Conservation (phyloP, 2,797 vertebrate species). For the Alauda arvensis region DNA sequence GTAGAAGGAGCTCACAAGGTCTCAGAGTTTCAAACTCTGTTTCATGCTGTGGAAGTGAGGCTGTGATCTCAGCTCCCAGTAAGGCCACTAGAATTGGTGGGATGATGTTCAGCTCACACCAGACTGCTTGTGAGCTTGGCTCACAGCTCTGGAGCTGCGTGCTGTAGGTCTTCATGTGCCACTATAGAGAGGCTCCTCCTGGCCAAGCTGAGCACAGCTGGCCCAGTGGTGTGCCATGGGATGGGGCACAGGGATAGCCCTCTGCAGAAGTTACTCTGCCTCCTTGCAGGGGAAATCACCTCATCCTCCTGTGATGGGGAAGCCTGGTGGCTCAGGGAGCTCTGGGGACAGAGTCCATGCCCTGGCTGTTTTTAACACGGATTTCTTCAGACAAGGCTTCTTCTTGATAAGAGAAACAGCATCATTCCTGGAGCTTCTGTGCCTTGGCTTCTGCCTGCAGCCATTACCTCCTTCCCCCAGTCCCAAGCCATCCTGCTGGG, state of each 20-base stretch:
- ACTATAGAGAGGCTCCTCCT: fast-evolving
- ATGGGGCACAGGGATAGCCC: not conserved
- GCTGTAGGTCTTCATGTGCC: not conserved
- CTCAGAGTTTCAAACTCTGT: not conserved
- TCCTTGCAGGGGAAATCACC: fast-evolving
- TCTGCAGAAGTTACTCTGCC: not conserved
- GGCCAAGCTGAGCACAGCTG: not conserved
- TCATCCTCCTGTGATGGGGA: not conserved
- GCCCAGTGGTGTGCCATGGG: fast-evolving
- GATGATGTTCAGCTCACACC: not conserved
- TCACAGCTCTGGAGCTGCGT: fast-evolving
- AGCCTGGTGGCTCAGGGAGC: not conserved
- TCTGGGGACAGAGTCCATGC: fast-evolving
- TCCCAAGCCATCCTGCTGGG: not conserved
- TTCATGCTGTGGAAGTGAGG: not conserved
- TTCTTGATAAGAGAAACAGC: not conserved
- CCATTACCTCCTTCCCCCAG: not conserved
- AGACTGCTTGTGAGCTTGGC: not conserved
- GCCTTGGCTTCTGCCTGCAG: not conserved
- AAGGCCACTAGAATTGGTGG: not conserved
- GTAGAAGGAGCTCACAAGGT: not conserved
- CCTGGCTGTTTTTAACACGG: not conserved
- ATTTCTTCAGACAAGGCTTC: not conserved
- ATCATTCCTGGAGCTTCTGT: not conserved
- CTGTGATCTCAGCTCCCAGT: not conserved